Percentiles rank a stretch among this genome's conserved stretches.
These are phyloP conservation scores for Cebus imitator DNA, from an alignment of 2,113 vertebrate genomes.

Conservation along the genomic window DNA sequence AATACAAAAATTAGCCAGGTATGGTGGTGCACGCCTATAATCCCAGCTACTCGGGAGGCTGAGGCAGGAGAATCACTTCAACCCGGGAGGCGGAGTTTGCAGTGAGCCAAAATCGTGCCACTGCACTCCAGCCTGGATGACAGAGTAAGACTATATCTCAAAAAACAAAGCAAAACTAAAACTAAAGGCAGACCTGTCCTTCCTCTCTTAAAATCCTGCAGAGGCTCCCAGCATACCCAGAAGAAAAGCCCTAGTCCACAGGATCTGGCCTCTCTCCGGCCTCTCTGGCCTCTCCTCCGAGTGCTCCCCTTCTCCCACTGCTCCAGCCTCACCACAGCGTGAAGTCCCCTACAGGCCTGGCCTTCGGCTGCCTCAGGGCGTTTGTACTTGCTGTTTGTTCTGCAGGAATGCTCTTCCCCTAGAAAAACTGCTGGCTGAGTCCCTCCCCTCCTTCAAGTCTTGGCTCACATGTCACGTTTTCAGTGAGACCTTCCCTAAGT, in stretches of 20 bases:
- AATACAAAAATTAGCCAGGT: too few species aligned
- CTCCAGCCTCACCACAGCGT: not conserved
- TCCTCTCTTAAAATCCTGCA: not conserved
- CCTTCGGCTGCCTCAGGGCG: not conserved
- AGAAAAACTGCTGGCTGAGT: not conserved
- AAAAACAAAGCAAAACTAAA: too few species aligned
- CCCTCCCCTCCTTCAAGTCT: not conserved
- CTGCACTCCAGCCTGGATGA: too few species aligned
- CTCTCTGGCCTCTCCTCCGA: not conserved
- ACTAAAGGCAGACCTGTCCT: not conserved
- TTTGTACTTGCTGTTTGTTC: not conserved
- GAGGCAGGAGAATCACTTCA: too few species aligned
- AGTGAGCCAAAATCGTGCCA: too few species aligned
- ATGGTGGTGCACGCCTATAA: too few species aligned
- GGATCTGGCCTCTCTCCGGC: not conserved
- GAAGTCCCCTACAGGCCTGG: not conserved
- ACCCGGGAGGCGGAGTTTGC: too few species aligned
- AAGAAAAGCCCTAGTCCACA: not conserved
- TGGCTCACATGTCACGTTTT: not conserved
- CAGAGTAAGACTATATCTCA: too few species aligned
- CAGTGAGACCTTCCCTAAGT: not conserved
- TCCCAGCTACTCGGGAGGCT: too few species aligned
- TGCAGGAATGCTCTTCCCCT: not conserved
- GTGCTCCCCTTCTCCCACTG: not conserved
- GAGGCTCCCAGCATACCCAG: not conserved